These are phyloP conservation scores for Sinocyclocheilus rhinocerous DNA, from an alignment of 2,113 vertebrate genomes.

Conservation along the genomic window DNA sequence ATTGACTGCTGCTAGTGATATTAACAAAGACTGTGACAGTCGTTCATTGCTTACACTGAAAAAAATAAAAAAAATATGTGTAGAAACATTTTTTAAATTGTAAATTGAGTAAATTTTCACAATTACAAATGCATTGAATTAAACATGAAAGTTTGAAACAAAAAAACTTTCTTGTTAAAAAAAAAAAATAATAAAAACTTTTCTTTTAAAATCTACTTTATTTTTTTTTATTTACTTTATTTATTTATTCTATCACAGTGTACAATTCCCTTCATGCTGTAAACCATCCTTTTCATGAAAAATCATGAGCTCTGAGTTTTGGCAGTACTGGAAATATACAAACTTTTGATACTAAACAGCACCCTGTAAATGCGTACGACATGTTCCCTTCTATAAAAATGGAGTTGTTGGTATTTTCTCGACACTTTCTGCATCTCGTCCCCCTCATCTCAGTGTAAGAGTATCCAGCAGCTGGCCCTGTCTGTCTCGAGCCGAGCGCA, in stretches of 20 bases:
- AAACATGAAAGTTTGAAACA: too few relatives aligned
- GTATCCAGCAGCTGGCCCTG: conserved; percentile 84
- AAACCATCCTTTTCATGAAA: neutral
- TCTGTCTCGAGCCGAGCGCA: conserved; percentile 83
- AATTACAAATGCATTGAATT: too few relatives aligned
- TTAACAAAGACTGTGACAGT: neutral
- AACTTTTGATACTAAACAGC: too few relatives aligned
- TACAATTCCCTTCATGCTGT: neutral
- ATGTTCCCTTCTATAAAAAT: neutral
- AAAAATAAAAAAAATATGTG: too few relatives aligned
- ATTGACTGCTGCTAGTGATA: neutral
- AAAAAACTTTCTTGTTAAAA: too few relatives aligned
- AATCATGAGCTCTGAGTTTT: neutral
- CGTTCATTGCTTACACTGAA: neutral
- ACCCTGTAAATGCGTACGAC: neutral
- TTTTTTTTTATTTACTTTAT: too few relatives aligned
- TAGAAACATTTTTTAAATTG: too few relatives aligned
- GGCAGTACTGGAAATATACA: neutral
- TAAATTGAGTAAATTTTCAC: too few relatives aligned
- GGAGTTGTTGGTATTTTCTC: conserved; percentile 24
- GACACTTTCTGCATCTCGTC: conserved; percentile 23
- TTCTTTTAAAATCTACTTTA: too few relatives aligned
- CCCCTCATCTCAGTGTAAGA: conserved; percentile 33
- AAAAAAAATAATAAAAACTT: too few relatives aligned
- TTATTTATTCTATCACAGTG: too few relatives aligned